Conservation (phyloP, 2,113 vertebrate species). For the Chaetodon auriga region DNA sequence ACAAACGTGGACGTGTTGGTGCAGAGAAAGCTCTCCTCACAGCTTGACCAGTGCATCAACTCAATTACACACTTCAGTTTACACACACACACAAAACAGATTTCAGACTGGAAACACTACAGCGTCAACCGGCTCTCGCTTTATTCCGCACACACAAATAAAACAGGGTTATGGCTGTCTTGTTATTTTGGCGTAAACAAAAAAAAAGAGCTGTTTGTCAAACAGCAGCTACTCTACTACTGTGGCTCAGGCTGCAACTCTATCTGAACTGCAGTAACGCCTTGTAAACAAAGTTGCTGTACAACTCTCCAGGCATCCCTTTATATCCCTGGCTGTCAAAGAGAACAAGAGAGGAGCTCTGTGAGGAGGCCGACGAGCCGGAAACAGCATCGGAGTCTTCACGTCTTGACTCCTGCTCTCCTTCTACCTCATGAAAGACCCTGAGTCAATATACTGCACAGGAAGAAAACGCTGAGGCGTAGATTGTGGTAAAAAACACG, state of each 20-base stretch:
- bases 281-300: conserved; percentile 39
- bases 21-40: neutral
- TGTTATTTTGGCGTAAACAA: conserved; percentile 4
- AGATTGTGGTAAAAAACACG: neutral
- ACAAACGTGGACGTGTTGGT: neutral
- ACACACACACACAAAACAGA: neutral
- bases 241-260: conserved; percentile 27
- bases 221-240: conserved; percentile 29
- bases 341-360: conserved; percentile 1
- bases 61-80: neutral
- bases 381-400: neutral
- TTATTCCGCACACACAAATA: neutral
- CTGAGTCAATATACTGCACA: conserved; percentile 23
- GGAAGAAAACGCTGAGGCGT: neutral
- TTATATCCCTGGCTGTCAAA: neutral
- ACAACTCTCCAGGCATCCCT: conserved; percentile 10
- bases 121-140: neutral
- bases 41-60: neutral
- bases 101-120: neutral
- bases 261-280: conserved; percentile 5
- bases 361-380: conserved; percentile 17
- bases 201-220: neutral
- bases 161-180: neutral
- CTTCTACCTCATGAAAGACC: conserved; percentile 8
- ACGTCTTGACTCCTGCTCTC: neutral